These are phyloP conservation scores for Tragelaphus scriptus DNA, from an alignment of 2,113 vertebrate genomes.

Conservation along the genomic window DNA sequence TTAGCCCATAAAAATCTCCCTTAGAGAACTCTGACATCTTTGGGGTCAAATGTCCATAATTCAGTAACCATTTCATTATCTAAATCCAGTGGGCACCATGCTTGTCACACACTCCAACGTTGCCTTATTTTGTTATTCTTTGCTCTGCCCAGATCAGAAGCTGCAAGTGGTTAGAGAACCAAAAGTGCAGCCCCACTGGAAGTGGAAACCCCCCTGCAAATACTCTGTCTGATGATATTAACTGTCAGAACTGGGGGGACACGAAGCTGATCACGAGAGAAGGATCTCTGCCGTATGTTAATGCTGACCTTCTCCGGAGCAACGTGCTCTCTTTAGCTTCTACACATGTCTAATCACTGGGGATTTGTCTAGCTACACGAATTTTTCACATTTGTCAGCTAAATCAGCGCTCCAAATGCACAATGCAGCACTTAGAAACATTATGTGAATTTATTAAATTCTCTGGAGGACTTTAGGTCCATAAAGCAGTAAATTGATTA, in stretches of 20 bases:
- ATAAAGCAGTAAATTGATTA: slow-evolving; percentile 76
- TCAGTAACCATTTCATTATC: neutral
- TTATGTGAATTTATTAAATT: slow-evolving; percentile 76
- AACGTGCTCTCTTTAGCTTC: slow-evolving; percentile 21
- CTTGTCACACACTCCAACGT: neutral
- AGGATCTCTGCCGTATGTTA: slow-evolving; percentile 1
- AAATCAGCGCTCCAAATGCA: slow-evolving; percentile 67
- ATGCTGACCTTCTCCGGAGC: slow-evolving; percentile 52
- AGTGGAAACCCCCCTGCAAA: neutral
- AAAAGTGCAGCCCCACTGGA: neutral
- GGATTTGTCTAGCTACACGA: slow-evolving; percentile 65
- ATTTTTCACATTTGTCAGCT: slow-evolving; percentile 75
- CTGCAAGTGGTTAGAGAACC: neutral
- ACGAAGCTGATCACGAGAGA: neutral
- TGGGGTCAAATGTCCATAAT: neutral
- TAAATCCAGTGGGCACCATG: neutral
- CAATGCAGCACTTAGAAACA: slow-evolving; percentile 73
- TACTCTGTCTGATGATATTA: neutral
- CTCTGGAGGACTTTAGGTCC: slow-evolving; percentile 75
- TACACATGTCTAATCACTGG: slow-evolving; percentile 59
- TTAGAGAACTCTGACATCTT: neutral
- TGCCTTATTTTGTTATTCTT: neutral
- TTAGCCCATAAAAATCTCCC: neutral
- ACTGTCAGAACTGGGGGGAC: neutral
- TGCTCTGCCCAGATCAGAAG: neutral